These are phyloP conservation scores for Oryzias melastigma DNA, from an alignment of 2,113 vertebrate species.

Conservation along the genomic window DNA sequence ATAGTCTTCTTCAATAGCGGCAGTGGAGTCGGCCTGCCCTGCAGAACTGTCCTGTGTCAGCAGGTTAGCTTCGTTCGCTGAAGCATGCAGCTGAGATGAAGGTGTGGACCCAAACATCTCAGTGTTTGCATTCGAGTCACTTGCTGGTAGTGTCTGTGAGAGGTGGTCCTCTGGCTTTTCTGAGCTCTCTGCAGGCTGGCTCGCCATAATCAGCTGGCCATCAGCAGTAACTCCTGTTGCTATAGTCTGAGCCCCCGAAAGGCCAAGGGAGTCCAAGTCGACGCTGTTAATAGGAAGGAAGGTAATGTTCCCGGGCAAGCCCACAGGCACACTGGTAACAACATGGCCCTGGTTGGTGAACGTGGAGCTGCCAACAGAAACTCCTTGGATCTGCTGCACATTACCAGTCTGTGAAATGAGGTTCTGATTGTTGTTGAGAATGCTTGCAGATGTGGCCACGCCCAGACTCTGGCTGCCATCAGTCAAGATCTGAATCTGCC, in stretches of 20 bases:
- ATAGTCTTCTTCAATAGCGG: constrained; percentile 91
- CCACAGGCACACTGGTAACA: constrained; percentile 96
- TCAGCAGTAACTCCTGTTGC: constrained; percentile 95
- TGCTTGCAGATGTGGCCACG: constrained; percentile 85
- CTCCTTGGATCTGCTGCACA: constrained; percentile 92
- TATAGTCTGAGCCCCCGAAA: constrained; percentile 95
- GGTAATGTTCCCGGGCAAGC: constrained; percentile 96
- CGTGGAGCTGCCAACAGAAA: constrained; percentile 90
- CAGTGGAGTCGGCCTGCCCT: constrained; percentile 82
- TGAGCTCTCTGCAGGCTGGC: constrained; percentile 87
- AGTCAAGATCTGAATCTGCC: constrained; percentile 97
- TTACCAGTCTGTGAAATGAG: constrained; percentile 94
- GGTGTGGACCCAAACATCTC: constrained; percentile 98
- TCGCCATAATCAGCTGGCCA: constrained; percentile 92
- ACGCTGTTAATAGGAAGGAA: constrained; percentile 99
- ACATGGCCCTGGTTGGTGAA: constrained; percentile 96
- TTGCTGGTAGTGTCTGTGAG: constrained; percentile 84
- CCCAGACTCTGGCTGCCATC: constrained; percentile 90
- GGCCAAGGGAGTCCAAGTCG: constrained; percentile 96
- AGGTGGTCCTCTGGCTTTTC: constrained; percentile 89
- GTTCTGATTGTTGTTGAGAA: constrained; percentile 86
- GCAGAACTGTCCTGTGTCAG: constrained; percentile 86
- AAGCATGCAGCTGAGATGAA: constrained; percentile 88
- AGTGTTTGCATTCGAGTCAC: constrained; percentile 86
- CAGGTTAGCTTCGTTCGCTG: constrained; percentile 87